These are phyloP conservation scores for Diadophis punctatus DNA, from an alignment of 2,113 vertebrate genomes.

Conservation along the genomic window DNA sequence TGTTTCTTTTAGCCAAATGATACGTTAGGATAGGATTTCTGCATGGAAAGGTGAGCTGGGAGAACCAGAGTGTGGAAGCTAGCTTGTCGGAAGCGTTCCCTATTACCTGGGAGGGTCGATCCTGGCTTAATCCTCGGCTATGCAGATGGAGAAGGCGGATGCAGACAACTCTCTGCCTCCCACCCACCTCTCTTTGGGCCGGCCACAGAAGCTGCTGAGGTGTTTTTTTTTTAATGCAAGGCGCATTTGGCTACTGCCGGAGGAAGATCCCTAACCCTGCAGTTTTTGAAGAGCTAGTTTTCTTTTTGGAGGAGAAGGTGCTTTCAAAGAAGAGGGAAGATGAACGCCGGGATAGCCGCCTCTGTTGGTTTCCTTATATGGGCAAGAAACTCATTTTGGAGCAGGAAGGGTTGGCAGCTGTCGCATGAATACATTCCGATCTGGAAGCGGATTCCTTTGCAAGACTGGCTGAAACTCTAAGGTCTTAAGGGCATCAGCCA, in stretches of 20 bases:
- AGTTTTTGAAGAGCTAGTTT: background rate
- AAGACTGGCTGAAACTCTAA: background rate
- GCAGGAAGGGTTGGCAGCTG: background rate
- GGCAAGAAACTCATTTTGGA: conserved; percentile 21
- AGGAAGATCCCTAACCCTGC: background rate
- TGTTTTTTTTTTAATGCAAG: background rate
- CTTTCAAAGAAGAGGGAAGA: background rate
- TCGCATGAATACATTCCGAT: background rate
- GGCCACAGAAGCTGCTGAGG: background rate
- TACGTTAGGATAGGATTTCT: no score
- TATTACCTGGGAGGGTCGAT: background rate
- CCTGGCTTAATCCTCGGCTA: background rate
- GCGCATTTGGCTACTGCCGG: background rate
- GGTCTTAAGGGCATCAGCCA: background rate
- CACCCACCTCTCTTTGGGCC: no score
- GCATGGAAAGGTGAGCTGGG: rapidly evolving
- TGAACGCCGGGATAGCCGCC: background rate
- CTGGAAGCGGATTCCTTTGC: background rate
- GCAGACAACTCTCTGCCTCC: background rate
- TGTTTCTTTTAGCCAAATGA: background rate
- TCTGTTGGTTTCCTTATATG: conserved; percentile 18
- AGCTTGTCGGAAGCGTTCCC: background rate
- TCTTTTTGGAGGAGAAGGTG: background rate
- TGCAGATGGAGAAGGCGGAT: background rate
- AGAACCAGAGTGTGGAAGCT: background rate